Percentiles rank a stretch among this genome's conserved stretches.
These are phyloP conservation scores for Catocala nupta DNA, from an alignment of 2,888 invertebrate species.

Conservation along the genomic window DNA sequence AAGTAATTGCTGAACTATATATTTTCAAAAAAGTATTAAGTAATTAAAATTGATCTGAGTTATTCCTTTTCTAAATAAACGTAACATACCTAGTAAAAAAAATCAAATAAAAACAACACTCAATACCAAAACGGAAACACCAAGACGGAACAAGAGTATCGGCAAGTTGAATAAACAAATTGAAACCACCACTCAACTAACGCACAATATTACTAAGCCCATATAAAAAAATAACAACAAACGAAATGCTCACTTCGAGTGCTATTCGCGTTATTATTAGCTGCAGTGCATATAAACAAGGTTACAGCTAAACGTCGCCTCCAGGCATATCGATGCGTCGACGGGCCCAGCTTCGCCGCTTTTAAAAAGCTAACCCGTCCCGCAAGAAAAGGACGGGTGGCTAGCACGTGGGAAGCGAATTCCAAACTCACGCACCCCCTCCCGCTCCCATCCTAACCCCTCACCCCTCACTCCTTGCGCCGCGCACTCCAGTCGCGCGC, in stretches of 20 bases:
- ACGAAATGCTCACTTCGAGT: conserved; percentile 65
- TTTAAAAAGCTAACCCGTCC: conserved; percentile 86
- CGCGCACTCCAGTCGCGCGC: conserved; percentile 84
- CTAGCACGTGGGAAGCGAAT: conserved; percentile 86
- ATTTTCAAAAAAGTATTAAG: too few species aligned
- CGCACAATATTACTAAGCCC: conserved; percentile 65
- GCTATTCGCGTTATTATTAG: conserved; percentile 84
- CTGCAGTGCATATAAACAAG: conserved; percentile 84
- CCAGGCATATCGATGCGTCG: conserved; percentile 83
- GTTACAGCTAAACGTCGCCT: conserved; percentile 80
- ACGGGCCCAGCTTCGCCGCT: conserved; percentile 71
- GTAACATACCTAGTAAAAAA: conserved; percentile 19
- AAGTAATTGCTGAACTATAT: too few species aligned
- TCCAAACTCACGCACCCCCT: conserved; percentile 86
- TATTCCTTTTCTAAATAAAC: conserved; percentile 14
- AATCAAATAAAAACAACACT: conserved; percentile 49
- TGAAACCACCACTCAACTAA: conserved; percentile 69
- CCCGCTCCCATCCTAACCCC: conserved; percentile 58
- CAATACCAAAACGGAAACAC: conserved; percentile 61
- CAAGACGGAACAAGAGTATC: conserved; percentile 66
- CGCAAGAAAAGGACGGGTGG: conserved; percentile 81
- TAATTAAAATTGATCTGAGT: too few species aligned
- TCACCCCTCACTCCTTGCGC: conserved; percentile 66
- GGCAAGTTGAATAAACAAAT: conserved; percentile 67
- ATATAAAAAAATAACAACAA: conserved; percentile 73